These are phyloP conservation scores for Melanerpes aurifrons DNA, from an alignment of 2,113 vertebrate genomes.

Conservation along the genomic window DNA sequence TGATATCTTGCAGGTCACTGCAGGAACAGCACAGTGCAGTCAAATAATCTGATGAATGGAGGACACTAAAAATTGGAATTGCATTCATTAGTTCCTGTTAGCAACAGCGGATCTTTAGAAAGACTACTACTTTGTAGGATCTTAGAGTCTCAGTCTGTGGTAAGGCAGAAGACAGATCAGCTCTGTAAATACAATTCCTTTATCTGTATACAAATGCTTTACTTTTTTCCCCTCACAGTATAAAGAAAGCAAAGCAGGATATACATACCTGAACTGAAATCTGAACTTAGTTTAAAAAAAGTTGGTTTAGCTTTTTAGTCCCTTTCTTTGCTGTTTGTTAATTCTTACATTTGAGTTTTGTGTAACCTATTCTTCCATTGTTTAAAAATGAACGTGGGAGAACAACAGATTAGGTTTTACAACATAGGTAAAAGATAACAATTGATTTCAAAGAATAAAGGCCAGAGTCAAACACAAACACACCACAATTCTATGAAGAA, in stretches of 20 bases:
- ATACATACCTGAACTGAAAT: neutral
- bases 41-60: conserved; percentile 38
- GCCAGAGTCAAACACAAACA: neutral
- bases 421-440: neutral
- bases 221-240: neutral
- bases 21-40: neutral
- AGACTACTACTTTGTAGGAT: neutral
- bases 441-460: neutral
- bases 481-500: neutral
- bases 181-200: neutral
- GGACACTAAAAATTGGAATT: conserved; percentile 11
- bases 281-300: neutral
- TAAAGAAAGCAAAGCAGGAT: neutral
- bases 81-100: conserved; percentile 32
- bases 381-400: neutral
- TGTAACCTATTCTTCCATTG: neutral
- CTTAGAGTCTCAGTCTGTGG: neutral
- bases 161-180: neutral
- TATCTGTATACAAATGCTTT: neutral
- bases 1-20: neutral
- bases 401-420: neutral
- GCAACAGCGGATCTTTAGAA: neutral
- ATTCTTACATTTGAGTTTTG: neutral
- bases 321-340: neutral
- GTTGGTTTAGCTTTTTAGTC: neutral